phyloP scores from a whole-genome alignment of 2,888 invertebrate species.

The Argyra leucocephala region DNA sequence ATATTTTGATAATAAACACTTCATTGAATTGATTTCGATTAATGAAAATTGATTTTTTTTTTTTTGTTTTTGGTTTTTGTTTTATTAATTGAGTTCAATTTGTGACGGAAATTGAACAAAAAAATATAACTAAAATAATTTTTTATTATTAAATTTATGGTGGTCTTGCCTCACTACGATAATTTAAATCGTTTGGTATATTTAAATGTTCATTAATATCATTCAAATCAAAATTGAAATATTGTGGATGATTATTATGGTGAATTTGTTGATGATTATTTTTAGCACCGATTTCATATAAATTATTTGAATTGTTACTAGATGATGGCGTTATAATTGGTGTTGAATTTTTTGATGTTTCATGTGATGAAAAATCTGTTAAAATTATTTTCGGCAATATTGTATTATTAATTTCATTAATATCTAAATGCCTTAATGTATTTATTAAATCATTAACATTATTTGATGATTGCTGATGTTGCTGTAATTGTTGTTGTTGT shows the following conservation, averaged over 20 bases:
- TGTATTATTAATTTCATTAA: slow-evolving; percentile 28
- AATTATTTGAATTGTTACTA: not conserved
- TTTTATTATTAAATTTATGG: slow-evolving; percentile 30
- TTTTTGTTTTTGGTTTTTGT: not conserved
- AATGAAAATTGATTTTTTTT: not conserved
- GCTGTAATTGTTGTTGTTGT: slow-evolving; percentile 17
- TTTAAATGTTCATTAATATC: slow-evolving; percentile 17
- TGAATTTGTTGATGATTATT: slow-evolving; percentile 13
- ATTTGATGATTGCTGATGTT: slow-evolving; percentile 20
- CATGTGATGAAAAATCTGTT: slow-evolving; percentile 33
- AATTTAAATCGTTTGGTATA: slow-evolving; percentile 24
- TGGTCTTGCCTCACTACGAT: slow-evolving; percentile 36
- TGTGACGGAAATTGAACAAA: too few species aligned
- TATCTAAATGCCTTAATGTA: slow-evolving; percentile 31
- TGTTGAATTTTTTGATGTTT: slow-evolving; percentile 13
- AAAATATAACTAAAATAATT: not conserved
- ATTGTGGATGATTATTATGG: slow-evolving; percentile 8
- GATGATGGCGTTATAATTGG: slow-evolving; percentile 5
- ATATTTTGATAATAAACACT: too few species aligned
- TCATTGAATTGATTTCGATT: too few species aligned
- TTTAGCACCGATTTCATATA: slow-evolving; percentile 7
- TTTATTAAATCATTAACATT: slow-evolving; percentile 34
- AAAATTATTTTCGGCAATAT: slow-evolving; percentile 37
- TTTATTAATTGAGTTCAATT: too few species aligned
- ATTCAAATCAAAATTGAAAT: slow-evolving; percentile 12